Evolutionary conservation across 2,888 invertebrate species (phyloP).

Genomic region (Lithophane semibrunnea): DNA sequence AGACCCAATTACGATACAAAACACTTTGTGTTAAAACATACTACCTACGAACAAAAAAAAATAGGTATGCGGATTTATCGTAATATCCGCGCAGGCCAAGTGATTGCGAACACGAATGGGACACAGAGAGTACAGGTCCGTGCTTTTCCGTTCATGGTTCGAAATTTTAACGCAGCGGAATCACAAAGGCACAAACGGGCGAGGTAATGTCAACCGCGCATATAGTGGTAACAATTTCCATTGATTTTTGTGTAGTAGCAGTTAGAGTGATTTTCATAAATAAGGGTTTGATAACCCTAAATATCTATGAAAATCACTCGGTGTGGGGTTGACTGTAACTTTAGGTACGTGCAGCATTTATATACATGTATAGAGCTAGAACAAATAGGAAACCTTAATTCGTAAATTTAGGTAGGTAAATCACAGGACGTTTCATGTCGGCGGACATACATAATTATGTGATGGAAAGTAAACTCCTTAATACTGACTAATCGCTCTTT

Average conservation of each 20-base stretch:
- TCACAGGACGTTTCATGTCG: background rate
- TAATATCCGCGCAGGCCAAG: background rate
- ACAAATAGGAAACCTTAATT: slow-evolving; percentile 33
- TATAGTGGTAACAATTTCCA: background rate
- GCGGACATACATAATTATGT: background rate
- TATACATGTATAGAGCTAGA: background rate
- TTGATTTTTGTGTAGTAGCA: background rate
- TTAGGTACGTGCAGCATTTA: background rate
- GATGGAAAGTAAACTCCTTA: slow-evolving; percentile 6
- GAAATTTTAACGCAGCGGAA: slow-evolving; percentile 19
- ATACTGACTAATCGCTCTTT: slow-evolving; percentile 15
- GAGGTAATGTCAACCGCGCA: background rate
- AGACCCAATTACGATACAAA: slow-evolving; percentile 2
- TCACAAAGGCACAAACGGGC: slow-evolving; percentile 20
- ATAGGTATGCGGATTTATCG: background rate
- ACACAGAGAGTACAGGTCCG: background rate
- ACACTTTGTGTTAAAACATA: background rate
- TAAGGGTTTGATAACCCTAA: too few relatives aligned
- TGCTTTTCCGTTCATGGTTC: slow-evolving; percentile 1
- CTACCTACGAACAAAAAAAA: background rate
- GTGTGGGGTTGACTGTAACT: background rate
- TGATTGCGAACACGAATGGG: slow-evolving; percentile 32
- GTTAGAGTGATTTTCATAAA: background rate
- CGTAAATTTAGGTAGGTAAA: slow-evolving; percentile 14
- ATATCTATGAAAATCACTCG: too few relatives aligned